These are phyloP conservation scores for Hippocampus mohnikei DNA, from an alignment of 2,113 vertebrate genomes.

Conservation along the genomic window DNA sequence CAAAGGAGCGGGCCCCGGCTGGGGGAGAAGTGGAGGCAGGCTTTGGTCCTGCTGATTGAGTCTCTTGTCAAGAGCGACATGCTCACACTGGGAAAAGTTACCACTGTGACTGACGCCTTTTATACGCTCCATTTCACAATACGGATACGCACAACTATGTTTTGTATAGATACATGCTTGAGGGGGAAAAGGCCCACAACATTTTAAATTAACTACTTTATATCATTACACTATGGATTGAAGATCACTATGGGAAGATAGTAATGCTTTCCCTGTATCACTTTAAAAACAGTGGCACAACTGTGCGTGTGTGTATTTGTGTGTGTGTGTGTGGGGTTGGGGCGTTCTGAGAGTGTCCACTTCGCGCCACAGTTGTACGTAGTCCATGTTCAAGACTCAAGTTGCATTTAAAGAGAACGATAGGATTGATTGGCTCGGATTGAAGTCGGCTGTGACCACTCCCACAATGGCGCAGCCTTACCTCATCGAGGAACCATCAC, in stretches of 20 bases:
- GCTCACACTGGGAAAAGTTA: constrained; percentile 53
- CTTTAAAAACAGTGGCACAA: too few species aligned
- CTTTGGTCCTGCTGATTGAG: constrained; percentile 73
- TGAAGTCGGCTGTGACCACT: too few species aligned
- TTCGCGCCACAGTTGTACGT: too few species aligned
- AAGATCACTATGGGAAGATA: not conserved
- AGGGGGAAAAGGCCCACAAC: constrained; percentile 11
- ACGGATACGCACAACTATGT: constrained; percentile 32
- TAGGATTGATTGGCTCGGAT: too few species aligned
- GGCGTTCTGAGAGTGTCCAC: too few species aligned
- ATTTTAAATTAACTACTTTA: constrained; percentile 11
- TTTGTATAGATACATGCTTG: constrained; percentile 48
- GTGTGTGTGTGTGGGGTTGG: too few species aligned
- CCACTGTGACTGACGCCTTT: constrained; percentile 58
- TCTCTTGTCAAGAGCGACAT: constrained; percentile 65
- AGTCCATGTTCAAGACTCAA: too few species aligned
- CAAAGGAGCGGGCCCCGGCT: constrained; percentile 60
- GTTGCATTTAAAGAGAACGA: too few species aligned
- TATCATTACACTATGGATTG: not conserved
- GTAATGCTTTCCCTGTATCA: not conserved
- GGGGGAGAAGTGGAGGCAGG: constrained; percentile 54
- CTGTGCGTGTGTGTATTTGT: too few species aligned
- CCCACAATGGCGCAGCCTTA: too few species aligned
- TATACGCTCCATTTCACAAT: constrained; percentile 40
- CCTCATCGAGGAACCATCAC: too few species aligned